Evolutionary conservation across 2,888 invertebrate genomes (phyloP), one percentile per base, ranked within the genome.

Genomic region (Allygus modestus): DNA sequence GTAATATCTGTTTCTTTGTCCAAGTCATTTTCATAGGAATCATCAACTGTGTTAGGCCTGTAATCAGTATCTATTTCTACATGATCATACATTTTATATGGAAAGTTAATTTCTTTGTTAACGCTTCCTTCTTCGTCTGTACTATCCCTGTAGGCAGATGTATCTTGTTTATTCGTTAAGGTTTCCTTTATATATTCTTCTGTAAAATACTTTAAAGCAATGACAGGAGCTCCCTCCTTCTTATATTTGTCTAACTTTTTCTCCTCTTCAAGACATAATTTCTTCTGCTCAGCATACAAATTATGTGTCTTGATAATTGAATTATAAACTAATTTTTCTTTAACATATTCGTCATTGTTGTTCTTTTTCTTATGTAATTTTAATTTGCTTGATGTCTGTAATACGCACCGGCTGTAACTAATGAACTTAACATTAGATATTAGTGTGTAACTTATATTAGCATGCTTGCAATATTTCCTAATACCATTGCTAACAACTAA

Each of bases 71-170:
- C 15, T 28, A 65, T 15, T 28, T 65, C 31, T 11, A 73, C 26
- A 41, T 73, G n/a, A 73, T 73, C 73, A 43, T 73, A 17, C 1
- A 28, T 73, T 73, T 73, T 43, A 73, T 73, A 73, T 20, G 73
- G 73, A 41, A 73, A 73, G 15, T 73, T 73, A n/a, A 73, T 41
- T 73, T 41, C 37, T 37, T 73, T 37, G 20, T 41, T 20, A 1
- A 23, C 2, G 15, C 2, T 26, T 58, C 23, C n/a, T 58, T 65
- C 17, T 31, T 15, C 4, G 1, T 28, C 1, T 4, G 65, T 9
- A 28, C 9, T 12, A 7, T 65, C 17, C 7, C 28, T 4, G 12
- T 31, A 0, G 0, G 65, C 12, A 23, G 58, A 26, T 20, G 7
- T 23, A 51, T 15, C n/a, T 65, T 65, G 28, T 0, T 31, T 28